Evolutionary conservation across 2,797 vertebrate species (phyloP).

Genomic region (Tapera naevia): DNA sequence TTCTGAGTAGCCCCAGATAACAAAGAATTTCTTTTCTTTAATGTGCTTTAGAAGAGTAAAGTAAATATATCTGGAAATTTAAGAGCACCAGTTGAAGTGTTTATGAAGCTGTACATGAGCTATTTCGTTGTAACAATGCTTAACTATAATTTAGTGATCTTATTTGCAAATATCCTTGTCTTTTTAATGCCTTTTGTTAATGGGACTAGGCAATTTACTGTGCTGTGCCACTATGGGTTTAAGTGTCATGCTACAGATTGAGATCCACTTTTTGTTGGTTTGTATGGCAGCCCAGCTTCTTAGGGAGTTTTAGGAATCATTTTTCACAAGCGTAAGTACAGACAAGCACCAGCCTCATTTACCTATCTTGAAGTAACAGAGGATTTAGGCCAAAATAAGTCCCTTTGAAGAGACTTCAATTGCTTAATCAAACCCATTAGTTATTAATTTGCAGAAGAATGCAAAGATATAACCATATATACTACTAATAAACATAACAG

Average conservation of each 20-base stretch:
- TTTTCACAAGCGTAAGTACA: neutral
- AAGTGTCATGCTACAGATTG: neutral
- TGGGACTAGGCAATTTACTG: neutral
- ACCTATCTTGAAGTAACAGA: neutral
- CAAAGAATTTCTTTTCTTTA: conserved; percentile 56
- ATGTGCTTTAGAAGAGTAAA: conserved; percentile 25
- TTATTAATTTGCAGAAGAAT: neutral
- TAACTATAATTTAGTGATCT: neutral
- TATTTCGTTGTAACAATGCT: conserved; percentile 9
- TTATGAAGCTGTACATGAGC: conserved; percentile 40
- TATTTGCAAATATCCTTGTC: neutral
- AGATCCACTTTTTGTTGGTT: neutral
- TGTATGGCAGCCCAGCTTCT: neutral
- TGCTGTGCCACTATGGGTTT: neutral
- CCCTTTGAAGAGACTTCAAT: neutral
- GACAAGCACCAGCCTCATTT: neutral
- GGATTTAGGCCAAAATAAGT: neutral
- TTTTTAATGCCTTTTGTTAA: neutral
- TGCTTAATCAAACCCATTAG: neutral
- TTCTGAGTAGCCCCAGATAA: conserved; percentile 31
- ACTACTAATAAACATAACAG: neutral
- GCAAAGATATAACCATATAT: neutral
- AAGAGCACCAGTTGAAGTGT: conserved; percentile 32
- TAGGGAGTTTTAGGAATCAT: neutral
- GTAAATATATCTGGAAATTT: conserved; percentile 53